Evolutionary conservation across 1,140 invertebrate genomes (phyloP).

Genomic region (Lucilia sericata): DNA sequence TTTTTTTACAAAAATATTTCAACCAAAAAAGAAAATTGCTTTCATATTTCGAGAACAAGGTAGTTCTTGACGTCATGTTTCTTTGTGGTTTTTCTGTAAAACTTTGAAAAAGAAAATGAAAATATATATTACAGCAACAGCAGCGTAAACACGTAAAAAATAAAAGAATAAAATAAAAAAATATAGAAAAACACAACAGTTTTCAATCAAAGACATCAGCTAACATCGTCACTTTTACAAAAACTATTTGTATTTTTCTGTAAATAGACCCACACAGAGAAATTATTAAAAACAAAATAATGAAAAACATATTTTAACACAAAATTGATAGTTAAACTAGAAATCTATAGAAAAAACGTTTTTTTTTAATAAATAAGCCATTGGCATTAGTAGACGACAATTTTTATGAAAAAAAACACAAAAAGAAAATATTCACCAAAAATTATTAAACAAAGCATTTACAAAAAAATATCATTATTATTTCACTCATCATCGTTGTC

Average conservation of each 20-base stretch:
- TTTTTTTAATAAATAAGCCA: constrained; percentile 1
- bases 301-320: not conserved
- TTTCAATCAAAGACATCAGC: constrained; percentile 26
- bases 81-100: constrained; percentile 8
- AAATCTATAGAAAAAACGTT: not conserved
- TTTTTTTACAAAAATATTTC: not conserved
- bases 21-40: not conserved
- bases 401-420: not conserved
- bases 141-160: not conserved
- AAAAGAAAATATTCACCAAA: not conserved
- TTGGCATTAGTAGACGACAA: constrained; percentile 8
- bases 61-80: constrained; percentile 42
- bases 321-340: not conserved
- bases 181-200: constrained; percentile 21
- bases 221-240: constrained; percentile 7
- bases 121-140: not conserved
- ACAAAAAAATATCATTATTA: not conserved
- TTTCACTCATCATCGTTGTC: too few species aligned
- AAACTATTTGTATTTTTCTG: not conserved
- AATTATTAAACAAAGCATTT: not conserved
- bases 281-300: not conserved
- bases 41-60: constrained; percentile 44
- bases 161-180: not conserved
- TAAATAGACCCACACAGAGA: not conserved
- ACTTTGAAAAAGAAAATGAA: not conserved